phyloP scores from a whole-genome alignment of 2,797 vertebrate genomes.

The Coregonus sp. region DNA sequence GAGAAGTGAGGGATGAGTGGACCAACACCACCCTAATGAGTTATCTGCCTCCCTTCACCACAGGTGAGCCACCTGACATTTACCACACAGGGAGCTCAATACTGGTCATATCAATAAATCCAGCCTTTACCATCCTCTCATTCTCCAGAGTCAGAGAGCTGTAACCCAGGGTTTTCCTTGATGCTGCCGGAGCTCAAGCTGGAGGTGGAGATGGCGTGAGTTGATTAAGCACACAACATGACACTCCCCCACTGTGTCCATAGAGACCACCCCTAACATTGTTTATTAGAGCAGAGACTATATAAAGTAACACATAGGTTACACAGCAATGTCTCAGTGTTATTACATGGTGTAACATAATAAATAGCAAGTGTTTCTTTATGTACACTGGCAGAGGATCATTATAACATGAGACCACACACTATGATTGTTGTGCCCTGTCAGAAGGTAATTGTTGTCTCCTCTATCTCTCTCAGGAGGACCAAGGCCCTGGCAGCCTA shows the following conservation, averaged over 20 bases:
- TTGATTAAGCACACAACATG: background rate
- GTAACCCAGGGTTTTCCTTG: slow-evolving; percentile 23
- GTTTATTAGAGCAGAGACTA: too few relatives aligned
- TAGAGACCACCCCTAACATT: too few relatives aligned
- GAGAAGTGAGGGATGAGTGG: slow-evolving; percentile 50
- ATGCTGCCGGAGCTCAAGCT: slow-evolving; percentile 36
- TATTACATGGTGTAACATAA: too few relatives aligned
- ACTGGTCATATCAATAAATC: background rate
- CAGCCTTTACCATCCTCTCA: background rate
- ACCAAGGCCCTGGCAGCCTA: slow-evolving; percentile 28
- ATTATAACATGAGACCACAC: background rate
- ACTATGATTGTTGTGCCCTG: background rate
- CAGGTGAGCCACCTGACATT: slow-evolving; percentile 28
- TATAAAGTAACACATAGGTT: too few relatives aligned
- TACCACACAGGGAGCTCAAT: background rate
- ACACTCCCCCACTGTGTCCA: background rate
- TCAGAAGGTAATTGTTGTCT: background rate
- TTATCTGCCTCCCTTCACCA: slow-evolving; percentile 49
- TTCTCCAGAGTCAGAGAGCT: slow-evolving; percentile 28
- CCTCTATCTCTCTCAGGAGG: slow-evolving; percentile 25
- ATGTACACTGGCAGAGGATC: background rate
- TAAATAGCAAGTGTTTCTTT: background rate
- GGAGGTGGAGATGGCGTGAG: slow-evolving; percentile 45
- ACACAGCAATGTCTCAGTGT: too few relatives aligned
- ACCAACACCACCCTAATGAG: slow-evolving; percentile 53